Evolutionary conservation across 2,797 vertebrate species (phyloP).

Genomic region (Podargus strigoides): DNA sequence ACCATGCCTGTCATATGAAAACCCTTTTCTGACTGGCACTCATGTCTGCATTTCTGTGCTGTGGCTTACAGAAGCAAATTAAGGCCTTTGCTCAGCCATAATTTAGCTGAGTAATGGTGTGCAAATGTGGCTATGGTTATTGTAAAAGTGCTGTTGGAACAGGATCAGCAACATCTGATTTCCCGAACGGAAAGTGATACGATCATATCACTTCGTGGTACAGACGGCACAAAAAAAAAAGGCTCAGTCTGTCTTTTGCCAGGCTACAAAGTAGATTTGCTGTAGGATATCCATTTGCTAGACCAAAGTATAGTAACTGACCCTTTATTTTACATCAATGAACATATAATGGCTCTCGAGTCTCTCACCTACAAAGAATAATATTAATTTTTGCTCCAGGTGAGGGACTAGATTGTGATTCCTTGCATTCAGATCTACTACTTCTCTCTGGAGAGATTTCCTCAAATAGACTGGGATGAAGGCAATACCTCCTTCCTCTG

Average conservation of each 20-base stretch:
- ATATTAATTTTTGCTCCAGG: not conserved
- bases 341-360: not conserved
- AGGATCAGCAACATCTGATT: constrained; percentile 1
- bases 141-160: not conserved
- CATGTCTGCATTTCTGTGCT: not conserved
- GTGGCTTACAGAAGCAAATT: not conserved
- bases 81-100: not conserved
- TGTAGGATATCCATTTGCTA: not conserved
- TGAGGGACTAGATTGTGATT: not conserved
- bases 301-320: not conserved
- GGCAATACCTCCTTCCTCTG: not conserved
- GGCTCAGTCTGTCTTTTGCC: not conserved
- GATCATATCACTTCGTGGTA: not conserved
- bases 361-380: not conserved
- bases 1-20: not conserved
- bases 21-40: not conserved
- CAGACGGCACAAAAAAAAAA: not conserved
- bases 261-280: not conserved
- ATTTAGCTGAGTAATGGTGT: not conserved
- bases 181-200: not conserved
- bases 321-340: not conserved
- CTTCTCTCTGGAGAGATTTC: not conserved
- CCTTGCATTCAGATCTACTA: not conserved
- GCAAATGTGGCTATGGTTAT: not conserved
- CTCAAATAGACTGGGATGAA: not conserved